Conservation (phyloP, 2,797 vertebrate species). For the Scleropages formosus region DNA sequence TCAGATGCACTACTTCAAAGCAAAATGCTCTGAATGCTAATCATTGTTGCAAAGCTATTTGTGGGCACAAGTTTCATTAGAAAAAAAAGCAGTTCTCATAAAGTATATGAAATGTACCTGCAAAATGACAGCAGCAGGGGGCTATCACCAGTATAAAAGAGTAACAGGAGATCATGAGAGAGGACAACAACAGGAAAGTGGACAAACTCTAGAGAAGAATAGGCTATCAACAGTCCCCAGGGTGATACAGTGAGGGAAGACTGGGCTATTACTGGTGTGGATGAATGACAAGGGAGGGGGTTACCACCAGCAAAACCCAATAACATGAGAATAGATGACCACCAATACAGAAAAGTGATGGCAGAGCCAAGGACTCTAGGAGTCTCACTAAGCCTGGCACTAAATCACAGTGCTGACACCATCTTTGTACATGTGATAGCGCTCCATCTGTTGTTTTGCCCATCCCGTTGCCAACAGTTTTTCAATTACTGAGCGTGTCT, state of each 20-base stretch:
- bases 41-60: conserved; percentile 15
- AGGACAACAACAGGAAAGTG: too few relatives aligned
- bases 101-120: background rate
- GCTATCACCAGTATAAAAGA: background rate
- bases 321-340: background rate
- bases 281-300: background rate
- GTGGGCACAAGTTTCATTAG: conserved; percentile 3
- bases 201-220: too few relatives aligned
- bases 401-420: background rate
- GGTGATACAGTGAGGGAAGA: background rate
- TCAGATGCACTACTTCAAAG: conserved; percentile 4
- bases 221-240: conserved; percentile 2
- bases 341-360: background rate
- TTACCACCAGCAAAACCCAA: background rate
- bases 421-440: background rate
- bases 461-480: conserved; percentile 3
- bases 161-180: background rate
- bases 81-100: background rate
- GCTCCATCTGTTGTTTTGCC: conserved; percentile 26
- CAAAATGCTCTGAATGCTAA: conserved; percentile 10
- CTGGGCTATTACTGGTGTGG: background rate
- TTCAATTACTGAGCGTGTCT: conserved; percentile 8
- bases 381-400: conserved; percentile 15
- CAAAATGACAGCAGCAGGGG: too few relatives aligned
- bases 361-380: background rate